Evolutionary conservation across 2,113 vertebrate species (phyloP), one percentile per base, ranked within the genome.

Genomic region (Dicerorhinus sumatrensis): DNA sequence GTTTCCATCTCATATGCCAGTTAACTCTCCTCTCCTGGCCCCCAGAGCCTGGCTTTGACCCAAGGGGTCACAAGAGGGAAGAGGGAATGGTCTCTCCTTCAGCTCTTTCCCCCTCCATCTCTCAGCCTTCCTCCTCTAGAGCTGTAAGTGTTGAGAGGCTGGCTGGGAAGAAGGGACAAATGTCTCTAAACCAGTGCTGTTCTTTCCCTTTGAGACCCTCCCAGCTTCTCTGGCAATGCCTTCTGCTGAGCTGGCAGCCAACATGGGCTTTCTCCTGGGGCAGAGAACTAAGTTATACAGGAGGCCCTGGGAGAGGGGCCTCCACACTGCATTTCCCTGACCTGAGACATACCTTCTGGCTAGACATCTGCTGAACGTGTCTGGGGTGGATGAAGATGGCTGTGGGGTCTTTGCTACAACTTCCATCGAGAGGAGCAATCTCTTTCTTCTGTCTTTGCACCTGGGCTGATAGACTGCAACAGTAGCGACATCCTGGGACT

Each of bases 191-290:
- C 8, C 12, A 25, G 21, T 14, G 16, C n/a, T 51, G 17, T 54
- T 56, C 42, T 94, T 82, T 75, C 51, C 79, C 18, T 91, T 51
- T 70, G 70, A 93, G 39, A 23, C 42, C 39, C 29, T 92, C 70
- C 21, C 0, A 0, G 31, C 10, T 84, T 91, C 42, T 67, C 88
- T 77, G 95, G 95, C 77, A 51, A 54, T 48, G 76, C 76, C 51
- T 76, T 69, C 80, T 80, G 80, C 91, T 42, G 89, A 91, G 75
- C 95, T 87, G 42, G 51, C 46, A 46, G 97, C 96, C 96, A 97
- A 51, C 8, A 6, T 14, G 62, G 77, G 80, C 70, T 65, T 90
- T 70, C 96, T 96, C 91, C 27, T 75, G 93, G 81, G 85, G 54
- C 65, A 56, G 70, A 96, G 84, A 84, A 92, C 81, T 85, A 91